These are phyloP conservation scores for Pherbina coryleti DNA, from an alignment of 2,888 invertebrate genomes.

Conservation along the genomic window DNA sequence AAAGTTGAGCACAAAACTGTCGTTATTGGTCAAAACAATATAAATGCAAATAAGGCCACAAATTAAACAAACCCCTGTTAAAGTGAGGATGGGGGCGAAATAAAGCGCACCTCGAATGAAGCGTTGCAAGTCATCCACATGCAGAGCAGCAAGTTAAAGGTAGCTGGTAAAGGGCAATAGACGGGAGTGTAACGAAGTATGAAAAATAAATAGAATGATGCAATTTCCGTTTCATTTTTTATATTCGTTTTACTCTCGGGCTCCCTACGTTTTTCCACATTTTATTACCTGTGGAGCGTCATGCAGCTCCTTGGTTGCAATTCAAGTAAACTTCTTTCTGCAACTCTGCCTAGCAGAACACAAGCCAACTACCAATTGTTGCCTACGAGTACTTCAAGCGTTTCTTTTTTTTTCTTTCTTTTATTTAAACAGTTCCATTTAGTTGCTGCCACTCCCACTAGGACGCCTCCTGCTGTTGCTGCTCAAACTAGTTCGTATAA, in stretches of 20 bases:
- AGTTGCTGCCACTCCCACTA: background rate
- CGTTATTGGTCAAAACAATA: conserved; percentile 47
- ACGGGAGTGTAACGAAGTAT: background rate
- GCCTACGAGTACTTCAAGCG: background rate
- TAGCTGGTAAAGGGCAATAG: background rate
- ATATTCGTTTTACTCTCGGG: background rate
- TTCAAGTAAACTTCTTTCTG: background rate
- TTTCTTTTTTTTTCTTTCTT: background rate
- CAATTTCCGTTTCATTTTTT: conserved; percentile 26
- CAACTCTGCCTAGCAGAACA: background rate
- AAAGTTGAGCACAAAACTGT: conserved; percentile 23
- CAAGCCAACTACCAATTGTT: background rate
- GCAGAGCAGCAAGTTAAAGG: background rate
- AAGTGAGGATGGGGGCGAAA: conserved; percentile 9
- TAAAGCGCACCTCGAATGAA: conserved; percentile 37
- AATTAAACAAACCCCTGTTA: conserved; percentile 31
- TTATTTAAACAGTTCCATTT: background rate
- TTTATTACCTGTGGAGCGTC: background rate
- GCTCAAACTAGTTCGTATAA: background rate
- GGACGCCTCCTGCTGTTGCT: conserved; percentile 20
- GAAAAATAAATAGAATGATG: conserved; percentile 29
- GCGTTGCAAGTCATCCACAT: conserved; percentile 9
- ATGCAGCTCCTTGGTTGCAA: conserved; percentile 16
- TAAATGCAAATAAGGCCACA: conserved; percentile 48
- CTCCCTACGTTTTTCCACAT: background rate